Percentiles rank a stretch among this genome's conserved stretches.
phyloP scores from a whole-genome alignment of 92 coral and sea anemone species.

The Palythoa grandis region DNA sequence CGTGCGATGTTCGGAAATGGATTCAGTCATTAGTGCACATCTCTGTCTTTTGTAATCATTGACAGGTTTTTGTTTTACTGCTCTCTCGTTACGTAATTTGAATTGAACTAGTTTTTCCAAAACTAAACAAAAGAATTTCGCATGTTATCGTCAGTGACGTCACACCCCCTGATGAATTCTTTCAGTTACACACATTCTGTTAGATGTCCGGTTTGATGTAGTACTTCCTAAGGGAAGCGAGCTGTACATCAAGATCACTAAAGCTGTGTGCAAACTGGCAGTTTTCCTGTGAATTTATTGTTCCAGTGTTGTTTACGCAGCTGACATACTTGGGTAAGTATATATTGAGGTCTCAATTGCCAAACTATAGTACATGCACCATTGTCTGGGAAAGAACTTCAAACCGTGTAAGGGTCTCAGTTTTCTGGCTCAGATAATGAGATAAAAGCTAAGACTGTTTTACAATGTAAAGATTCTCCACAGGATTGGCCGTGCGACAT shows the following conservation, averaged over 20 bases:
- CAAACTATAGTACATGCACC: neutral
- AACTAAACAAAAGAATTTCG: neutral
- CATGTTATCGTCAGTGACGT: neutral
- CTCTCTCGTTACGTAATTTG: neutral
- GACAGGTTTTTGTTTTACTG: too few relatives aligned
- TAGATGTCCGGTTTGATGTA: neutral
- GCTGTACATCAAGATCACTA: neutral
- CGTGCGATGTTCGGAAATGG: too few relatives aligned
- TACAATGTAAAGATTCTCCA: neutral
- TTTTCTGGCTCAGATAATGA: neutral
- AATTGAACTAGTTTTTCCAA: too few relatives aligned
- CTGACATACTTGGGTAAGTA: neutral
- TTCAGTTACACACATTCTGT: neutral
- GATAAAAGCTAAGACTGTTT: neutral
- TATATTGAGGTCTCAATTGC: neutral
- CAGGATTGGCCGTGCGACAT: slow-evolving; percentile 44
- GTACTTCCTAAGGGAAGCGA: neutral
- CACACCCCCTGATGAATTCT: neutral
- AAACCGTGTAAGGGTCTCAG: neutral
- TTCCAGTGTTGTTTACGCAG: neutral
- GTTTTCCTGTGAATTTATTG: neutral
- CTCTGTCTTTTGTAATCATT: too few relatives aligned
- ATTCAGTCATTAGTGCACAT: too few relatives aligned
- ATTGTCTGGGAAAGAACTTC: neutral
- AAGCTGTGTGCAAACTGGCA: neutral